Percentiles rank a stretch among this genome's conserved stretches.
Evolutionary conservation across 2,797 vertebrate genomes (phyloP).

Genomic region (Pantherophis vulpinus): DNA sequence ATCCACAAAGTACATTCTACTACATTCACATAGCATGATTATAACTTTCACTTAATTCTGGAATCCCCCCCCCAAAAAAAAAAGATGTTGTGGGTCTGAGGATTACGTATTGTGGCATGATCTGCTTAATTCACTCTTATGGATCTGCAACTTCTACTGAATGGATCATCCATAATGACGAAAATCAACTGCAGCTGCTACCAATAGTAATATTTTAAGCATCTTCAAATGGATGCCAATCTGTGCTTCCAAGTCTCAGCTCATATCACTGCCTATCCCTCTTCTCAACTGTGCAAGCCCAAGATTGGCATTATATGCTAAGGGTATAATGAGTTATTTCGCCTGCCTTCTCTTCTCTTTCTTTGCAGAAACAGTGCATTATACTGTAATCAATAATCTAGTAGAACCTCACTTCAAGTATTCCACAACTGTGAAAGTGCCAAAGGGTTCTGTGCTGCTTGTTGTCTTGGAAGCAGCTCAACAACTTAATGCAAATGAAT

Average conservation of each 20-base stretch:
- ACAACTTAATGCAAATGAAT: background rate
- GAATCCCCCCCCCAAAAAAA: background rate
- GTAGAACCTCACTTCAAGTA: slow-evolving; percentile 46
- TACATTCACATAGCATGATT: background rate
- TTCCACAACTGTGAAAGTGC: slow-evolving; percentile 31
- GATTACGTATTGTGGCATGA: background rate
- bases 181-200: background rate
- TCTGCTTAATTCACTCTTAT: background rate
- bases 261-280: background rate
- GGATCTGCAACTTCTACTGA: background rate
- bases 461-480: slow-evolving; percentile 61
- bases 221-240: background rate
- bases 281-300: background rate
- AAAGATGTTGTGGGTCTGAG: background rate
- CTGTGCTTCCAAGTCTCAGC: background rate
- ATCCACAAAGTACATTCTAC: background rate
- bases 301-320: background rate
- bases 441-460: slow-evolving; percentile 56
- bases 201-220: background rate
- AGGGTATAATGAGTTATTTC: background rate
- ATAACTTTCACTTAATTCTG: background rate
- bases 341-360: background rate
- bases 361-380: slow-evolving; percentile 39
- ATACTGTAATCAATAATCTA: slow-evolving; percentile 64
- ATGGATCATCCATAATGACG: background rate